These are phyloP conservation scores for Catocala fraxini DNA, from an alignment of 2,888 invertebrate genomes.

Conservation along the genomic window DNA sequence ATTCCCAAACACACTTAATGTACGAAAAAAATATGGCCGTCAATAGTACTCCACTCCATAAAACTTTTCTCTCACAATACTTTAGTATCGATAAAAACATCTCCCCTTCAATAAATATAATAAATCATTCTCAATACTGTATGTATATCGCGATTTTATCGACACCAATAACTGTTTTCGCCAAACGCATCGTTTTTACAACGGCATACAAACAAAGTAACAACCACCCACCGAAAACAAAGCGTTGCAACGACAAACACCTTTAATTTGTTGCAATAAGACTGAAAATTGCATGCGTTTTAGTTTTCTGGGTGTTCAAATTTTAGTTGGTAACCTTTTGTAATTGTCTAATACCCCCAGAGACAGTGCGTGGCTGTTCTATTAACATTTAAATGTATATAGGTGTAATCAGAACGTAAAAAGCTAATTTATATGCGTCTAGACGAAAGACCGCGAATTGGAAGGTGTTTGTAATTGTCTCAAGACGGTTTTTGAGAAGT, in stretches of 20 bases:
- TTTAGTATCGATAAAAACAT: constrained; percentile 54
- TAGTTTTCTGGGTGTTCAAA: constrained; percentile 14
- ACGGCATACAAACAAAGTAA: constrained; percentile 42
- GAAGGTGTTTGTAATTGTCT: constrained; percentile 47
- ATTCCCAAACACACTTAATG: constrained; percentile 13
- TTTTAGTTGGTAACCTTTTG: constrained; percentile 51
- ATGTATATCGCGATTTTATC: constrained; percentile 75
- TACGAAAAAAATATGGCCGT: constrained; percentile 19
- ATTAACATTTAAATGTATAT: constrained; percentile 82
- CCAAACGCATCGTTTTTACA: constrained; percentile 70
- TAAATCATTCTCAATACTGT: constrained; percentile 69
- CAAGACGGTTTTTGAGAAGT: constrained; percentile 15
- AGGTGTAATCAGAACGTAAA: constrained; percentile 73
- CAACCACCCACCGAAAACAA: constrained; percentile 17
- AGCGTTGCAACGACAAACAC: background rate
- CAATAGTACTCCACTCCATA: constrained; percentile 34
- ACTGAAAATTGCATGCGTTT: constrained; percentile 18
- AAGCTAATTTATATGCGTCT: constrained; percentile 77
- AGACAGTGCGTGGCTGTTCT: constrained; percentile 69
- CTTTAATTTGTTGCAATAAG: constrained; percentile 14
- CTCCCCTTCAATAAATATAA: constrained; percentile 68
- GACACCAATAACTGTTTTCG: constrained; percentile 65
- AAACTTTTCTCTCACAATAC: constrained; percentile 45
- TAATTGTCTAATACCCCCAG: constrained; percentile 76
- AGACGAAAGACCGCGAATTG: constrained; percentile 70